Evolutionary conservation across 2,888 invertebrate species (phyloP).

Genomic region (Orthonychiurus folsomi): DNA sequence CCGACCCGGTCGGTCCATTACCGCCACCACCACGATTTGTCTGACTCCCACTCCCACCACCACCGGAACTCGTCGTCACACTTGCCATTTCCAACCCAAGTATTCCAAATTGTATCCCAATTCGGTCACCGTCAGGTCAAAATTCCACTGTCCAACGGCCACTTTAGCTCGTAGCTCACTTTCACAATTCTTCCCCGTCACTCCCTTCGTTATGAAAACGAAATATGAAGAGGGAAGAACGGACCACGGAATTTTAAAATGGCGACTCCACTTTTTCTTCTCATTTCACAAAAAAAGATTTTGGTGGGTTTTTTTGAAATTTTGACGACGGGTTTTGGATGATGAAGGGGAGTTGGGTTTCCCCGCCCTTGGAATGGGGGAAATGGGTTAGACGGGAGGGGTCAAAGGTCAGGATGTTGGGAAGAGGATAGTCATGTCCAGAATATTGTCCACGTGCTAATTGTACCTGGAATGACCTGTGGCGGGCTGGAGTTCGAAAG

Average conservation of each 20-base stretch:
- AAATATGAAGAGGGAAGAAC: conserved; percentile 14
- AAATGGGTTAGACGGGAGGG: too few relatives aligned
- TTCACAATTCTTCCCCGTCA: background rate
- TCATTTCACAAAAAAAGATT: conserved; percentile 32
- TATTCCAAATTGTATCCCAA: too few relatives aligned
- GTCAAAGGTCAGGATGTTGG: too few relatives aligned
- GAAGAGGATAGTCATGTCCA: too few relatives aligned
- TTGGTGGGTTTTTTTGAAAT: conserved; percentile 36
- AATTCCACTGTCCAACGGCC: background rate
- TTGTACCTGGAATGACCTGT: conserved; percentile 7
- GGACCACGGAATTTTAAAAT: conserved; percentile 28
- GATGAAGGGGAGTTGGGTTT: background rate
- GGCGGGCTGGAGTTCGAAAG: conserved; percentile 21
- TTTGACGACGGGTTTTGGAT: conserved; percentile 28
- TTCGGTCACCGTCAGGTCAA: too few relatives aligned
- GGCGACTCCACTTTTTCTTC: conserved; percentile 27
- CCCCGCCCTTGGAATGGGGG: too few relatives aligned
- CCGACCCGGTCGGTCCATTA: background rate
- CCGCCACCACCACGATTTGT: too few relatives aligned
- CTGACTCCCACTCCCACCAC: too few relatives aligned
- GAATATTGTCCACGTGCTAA: background rate
- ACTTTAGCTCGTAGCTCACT: background rate
- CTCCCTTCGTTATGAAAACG: background rate
- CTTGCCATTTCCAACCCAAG: too few relatives aligned
- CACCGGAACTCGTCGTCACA: too few relatives aligned